Conservation (phyloP, 2,888 invertebrate species). For the Carabus problematicus region DNA sequence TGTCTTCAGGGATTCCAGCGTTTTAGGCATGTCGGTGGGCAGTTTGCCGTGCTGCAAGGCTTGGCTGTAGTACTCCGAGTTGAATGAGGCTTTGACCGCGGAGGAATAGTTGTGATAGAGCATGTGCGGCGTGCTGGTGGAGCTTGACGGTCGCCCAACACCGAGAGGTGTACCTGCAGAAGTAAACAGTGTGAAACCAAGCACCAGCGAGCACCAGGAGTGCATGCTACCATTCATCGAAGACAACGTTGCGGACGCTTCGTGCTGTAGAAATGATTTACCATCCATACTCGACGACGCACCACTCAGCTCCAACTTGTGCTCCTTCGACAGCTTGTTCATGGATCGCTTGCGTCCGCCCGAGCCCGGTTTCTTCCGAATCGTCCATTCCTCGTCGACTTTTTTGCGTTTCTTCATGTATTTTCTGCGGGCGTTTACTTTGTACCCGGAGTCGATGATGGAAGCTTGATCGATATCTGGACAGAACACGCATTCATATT, state of each 20-base stretch:
- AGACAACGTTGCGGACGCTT: neutral
- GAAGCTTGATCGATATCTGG: conserved; percentile 63
- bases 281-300: neutral
- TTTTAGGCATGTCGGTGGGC: conserved; percentile 15
- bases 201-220: too few relatives aligned
- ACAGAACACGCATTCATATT: conserved; percentile 36
- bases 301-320: too few relatives aligned
- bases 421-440: conserved; percentile 59
- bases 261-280: neutral
- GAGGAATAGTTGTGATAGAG: conserved; percentile 28
- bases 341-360: conserved; percentile 25
- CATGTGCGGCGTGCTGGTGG: neutral
- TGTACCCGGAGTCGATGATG: conserved; percentile 64
- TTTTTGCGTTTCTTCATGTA: conserved; percentile 50
- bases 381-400: conserved; percentile 26
- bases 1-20: conserved; percentile 18
- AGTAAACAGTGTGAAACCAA: too few relatives aligned
- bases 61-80: conserved; percentile 28
- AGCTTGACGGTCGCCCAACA: too few relatives aligned
- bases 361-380: conserved; percentile 30
- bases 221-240: neutral
- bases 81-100: conserved; percentile 18
- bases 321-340: neutral
- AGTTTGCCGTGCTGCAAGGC: conserved; percentile 25
- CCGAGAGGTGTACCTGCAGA: too few relatives aligned